phyloP scores from a whole-genome alignment of 2,888 invertebrate species.

The Exephanes ischioxanthus region DNA sequence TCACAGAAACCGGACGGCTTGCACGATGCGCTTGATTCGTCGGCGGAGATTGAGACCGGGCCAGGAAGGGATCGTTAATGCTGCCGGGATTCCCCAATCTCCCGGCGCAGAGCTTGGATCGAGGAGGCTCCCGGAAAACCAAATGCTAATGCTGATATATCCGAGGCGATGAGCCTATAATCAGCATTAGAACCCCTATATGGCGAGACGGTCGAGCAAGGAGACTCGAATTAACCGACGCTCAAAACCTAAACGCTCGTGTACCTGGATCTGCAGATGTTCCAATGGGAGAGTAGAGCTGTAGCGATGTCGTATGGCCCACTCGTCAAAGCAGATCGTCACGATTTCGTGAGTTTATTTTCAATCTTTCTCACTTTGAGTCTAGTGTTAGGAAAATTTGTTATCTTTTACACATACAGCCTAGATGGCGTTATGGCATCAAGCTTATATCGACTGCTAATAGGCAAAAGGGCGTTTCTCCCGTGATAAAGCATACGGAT shows the following conservation, averaged over 20 bases:
- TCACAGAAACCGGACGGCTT: too few relatives aligned
- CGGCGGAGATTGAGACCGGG: neutral
- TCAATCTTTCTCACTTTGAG: neutral
- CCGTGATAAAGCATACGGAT: too few relatives aligned
- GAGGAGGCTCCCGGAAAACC: constrained; percentile 19
- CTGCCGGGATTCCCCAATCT: constrained; percentile 43
- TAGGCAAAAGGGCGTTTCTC: too few relatives aligned
- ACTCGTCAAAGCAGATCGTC: neutral
- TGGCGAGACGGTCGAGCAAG: constrained; percentile 14
- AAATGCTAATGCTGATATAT: constrained; percentile 31
- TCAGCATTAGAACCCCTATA: constrained; percentile 51
- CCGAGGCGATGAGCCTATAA: constrained; percentile 36
- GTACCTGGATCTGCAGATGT: constrained; percentile 35
- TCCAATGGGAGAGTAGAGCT: neutral
- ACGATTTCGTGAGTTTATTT: neutral
- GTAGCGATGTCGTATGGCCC: neutral
- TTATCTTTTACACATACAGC: neutral
- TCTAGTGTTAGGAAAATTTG: neutral
- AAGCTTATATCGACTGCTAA: too few relatives aligned
- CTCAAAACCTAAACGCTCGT: constrained; percentile 36
- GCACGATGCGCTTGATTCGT: neutral
- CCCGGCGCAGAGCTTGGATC: constrained; percentile 8
- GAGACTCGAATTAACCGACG: constrained; percentile 49
- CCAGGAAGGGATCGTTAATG: constrained; percentile 14
- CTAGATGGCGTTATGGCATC: too few relatives aligned